Conservation (phyloP, 1,140 invertebrate genomes). For the Galleria mellonella region DNA sequence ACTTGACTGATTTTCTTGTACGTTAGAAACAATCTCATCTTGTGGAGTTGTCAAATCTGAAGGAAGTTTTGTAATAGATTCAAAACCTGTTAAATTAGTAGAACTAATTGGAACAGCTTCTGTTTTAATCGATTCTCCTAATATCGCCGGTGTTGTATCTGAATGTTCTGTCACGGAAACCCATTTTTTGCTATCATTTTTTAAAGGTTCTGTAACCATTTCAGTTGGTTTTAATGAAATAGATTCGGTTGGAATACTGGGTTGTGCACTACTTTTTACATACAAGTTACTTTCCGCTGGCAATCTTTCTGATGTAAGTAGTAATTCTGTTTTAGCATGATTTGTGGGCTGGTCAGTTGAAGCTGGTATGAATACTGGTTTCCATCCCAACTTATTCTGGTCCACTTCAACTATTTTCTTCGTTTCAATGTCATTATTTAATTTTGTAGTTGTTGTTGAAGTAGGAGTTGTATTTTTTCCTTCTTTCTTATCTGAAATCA, state of each 20-base stretch:
- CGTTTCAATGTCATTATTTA: slow-evolving; percentile 31
- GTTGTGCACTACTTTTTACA: slow-evolving; percentile 39
- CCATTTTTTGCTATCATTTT: slow-evolving; percentile 28
- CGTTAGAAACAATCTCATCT: slow-evolving; percentile 33
- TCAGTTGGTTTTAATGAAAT: slow-evolving; percentile 9
- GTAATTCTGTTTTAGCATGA: slow-evolving; percentile 20
- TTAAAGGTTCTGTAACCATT: not conserved
- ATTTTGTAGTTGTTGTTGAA: slow-evolving; percentile 14
- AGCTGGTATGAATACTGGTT: slow-evolving; percentile 25
- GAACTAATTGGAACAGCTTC: slow-evolving; percentile 45
- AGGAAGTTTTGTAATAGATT: slow-evolving; percentile 66
- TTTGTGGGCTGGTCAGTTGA: slow-evolving; percentile 11
- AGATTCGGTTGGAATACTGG: slow-evolving; percentile 19
- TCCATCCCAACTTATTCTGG: slow-evolving; percentile 46
- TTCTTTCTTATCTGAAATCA: slow-evolving; percentile 48
- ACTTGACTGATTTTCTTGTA: slow-evolving; percentile 28
- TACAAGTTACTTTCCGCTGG: slow-evolving; percentile 57
- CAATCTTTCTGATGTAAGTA: slow-evolving; percentile 35
- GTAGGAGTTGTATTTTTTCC: slow-evolving; percentile 11
- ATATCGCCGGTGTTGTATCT: slow-evolving; percentile 28
- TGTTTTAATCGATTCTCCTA: slow-evolving; percentile 17
- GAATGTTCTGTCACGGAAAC: slow-evolving; percentile 28
- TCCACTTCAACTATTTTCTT: slow-evolving; percentile 45
- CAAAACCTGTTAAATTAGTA: slow-evolving; percentile 53
- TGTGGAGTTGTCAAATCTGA: slow-evolving; percentile 50